Base-by-base conservation (phyloP, 2,888 invertebrate genomes). In the Acanthosepion lycidas region DNA sequence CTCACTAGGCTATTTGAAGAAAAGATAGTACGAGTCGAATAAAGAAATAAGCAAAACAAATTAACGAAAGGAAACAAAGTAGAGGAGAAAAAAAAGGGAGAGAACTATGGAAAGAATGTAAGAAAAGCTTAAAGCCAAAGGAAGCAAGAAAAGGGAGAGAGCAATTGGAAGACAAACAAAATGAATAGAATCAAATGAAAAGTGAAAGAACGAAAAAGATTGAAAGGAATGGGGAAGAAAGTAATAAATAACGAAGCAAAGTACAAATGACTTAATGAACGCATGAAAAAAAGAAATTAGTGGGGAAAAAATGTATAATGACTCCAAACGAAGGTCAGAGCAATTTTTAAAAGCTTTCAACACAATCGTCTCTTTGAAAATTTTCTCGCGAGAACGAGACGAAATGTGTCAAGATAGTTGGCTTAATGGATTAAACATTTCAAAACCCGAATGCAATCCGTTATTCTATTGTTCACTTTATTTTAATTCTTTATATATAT, bases 361-460 rank as follows among this genome's bases (percentile, higher is more conserved):
- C 78, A 78, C 78, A 33, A 78, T 78, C 78, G 78, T 78, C 78
- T n/a, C 78, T 78, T 78, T 78, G 78, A 78, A 78, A 78, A 78
- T 78, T n/a, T 78, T 78, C 78, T 78, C 78, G 78, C 78, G 78
- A 28, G 78, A 78, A 78, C 20, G n/a, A 78, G 78, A 78, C 78
- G n/a, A 78, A 78, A 78, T 78, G 78, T 78, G 78, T 78, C 78
- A 78, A 78, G 78, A 78, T 33, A 78, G 78, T 78, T 78, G 78
- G 78, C 78, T 78, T 78, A 78, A 78, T 78, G 78, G 78, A 78
- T 78, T 78, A 78, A 78, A n/a, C 78, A 78, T 78, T 78, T 78
- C 78, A 78, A 78, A 78, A 78, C n/a, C n/a, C 78, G 33, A 78
- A n/a, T n/a, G 33, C 78, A 9, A 78, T 78, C 78, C 78, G 78